phyloP scores from a whole-genome alignment of 2,888 invertebrate genomes.

The Metacarcinus magister region DNA sequence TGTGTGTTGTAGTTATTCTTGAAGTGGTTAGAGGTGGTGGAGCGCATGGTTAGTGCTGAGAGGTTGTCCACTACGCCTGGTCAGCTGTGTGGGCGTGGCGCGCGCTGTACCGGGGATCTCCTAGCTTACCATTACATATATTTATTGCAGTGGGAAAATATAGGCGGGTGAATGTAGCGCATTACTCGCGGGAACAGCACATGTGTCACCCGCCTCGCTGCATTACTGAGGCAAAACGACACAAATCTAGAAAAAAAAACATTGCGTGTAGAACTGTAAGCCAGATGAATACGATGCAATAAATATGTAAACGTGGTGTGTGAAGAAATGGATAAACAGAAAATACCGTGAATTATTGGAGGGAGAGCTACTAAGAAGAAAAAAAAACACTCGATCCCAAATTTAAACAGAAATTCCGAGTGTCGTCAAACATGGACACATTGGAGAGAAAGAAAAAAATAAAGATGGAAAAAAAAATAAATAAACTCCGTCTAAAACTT shows the following conservation, averaged over 20 bases:
- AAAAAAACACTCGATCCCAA: background rate
- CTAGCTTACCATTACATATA: background rate
- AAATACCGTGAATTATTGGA: background rate
- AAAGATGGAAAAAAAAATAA: slow-evolving; percentile 6
- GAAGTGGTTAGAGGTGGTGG: too few species aligned
- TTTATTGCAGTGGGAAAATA: background rate
- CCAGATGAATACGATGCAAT: background rate
- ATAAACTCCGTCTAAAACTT: background rate
- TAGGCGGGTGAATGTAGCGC: background rate
- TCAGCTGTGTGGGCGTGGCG: too few species aligned
- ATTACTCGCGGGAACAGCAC: background rate
- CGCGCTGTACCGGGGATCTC: background rate
- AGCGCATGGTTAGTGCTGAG: too few species aligned
- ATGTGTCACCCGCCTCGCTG: background rate
- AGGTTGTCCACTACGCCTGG: too few species aligned
- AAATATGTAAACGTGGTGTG: background rate
- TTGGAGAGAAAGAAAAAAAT: background rate
- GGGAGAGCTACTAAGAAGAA: background rate
- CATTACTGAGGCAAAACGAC: background rate
- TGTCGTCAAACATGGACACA: background rate
- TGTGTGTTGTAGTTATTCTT: background rate
- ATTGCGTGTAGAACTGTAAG: background rate
- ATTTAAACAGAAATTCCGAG: background rate
- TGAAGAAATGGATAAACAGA: background rate
- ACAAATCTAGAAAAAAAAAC: background rate